Conservation (phyloP, 2,113 vertebrate species). For the Charadrius vociferus region DNA sequence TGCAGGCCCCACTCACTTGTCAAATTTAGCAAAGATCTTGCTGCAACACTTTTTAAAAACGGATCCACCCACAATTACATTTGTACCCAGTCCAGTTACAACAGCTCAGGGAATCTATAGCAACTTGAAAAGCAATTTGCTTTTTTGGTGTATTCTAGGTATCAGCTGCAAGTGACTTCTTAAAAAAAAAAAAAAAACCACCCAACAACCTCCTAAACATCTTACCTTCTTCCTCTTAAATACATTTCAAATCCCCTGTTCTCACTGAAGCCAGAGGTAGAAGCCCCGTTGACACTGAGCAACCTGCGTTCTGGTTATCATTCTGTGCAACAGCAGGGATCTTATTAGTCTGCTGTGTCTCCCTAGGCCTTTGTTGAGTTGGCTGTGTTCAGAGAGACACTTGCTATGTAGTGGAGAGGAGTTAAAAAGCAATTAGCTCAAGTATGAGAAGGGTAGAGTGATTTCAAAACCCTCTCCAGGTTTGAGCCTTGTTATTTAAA, state of each 20-base stretch:
- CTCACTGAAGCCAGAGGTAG: not conserved
- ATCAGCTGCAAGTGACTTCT: not conserved
- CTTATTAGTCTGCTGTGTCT: not conserved
- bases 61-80: slow-evolving; percentile 44
- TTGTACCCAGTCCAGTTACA: slow-evolving; percentile 37
- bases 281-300: not conserved
- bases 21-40: slow-evolving; percentile 42
- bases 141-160: not conserved
- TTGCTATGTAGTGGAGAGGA: not conserved
- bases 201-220: not conserved
- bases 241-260: not conserved
- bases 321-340: not conserved
- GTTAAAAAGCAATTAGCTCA: not conserved
- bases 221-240: not conserved
- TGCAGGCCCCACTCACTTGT: slow-evolving; percentile 27
- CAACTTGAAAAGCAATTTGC: slow-evolving; percentile 17
- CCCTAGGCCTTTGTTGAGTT: not conserved
- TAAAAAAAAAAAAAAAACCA: not conserved
- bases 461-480: not conserved
- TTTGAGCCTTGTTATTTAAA: not conserved
- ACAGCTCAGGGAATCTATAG: slow-evolving; percentile 20
- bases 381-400: not conserved
- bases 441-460: not conserved
- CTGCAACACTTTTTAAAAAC: slow-evolving; percentile 21
- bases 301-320: not conserved